A percentile compares a stretch with the other conserved stretches of the same genome.
Evolutionary conservation across 2,888 invertebrate species (phyloP).

Genomic region (Drosophila eohydei): DNA sequence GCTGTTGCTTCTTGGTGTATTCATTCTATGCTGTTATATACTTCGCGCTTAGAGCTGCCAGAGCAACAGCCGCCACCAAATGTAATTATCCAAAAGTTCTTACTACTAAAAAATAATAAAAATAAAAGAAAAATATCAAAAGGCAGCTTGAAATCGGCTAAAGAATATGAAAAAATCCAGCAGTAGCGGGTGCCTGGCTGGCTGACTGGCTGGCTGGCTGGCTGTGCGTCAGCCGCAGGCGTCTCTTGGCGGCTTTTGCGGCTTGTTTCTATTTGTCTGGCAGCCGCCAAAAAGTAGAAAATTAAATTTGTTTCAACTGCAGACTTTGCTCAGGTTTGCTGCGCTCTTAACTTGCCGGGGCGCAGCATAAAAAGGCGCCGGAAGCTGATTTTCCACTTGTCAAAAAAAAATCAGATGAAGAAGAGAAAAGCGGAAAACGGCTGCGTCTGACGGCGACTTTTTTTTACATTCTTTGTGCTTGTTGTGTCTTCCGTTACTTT

Average conservation of each 20-base stretch:
- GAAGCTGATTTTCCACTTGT: conserved; percentile 67
- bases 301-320: conserved; percentile 77
- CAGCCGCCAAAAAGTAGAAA: conserved; percentile 73
- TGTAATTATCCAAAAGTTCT: conserved; percentile 78
- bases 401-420: conserved; percentile 20
- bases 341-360: conserved; percentile 17
- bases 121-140: conserved; percentile 16
- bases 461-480: conserved; percentile 27
- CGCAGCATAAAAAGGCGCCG: conserved; percentile 46
- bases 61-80: conserved; percentile 64
- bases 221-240: conserved; percentile 56
- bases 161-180: conserved; percentile 33
- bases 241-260: conserved; percentile 55
- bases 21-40: not conserved
- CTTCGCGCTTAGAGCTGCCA: conserved; percentile 54
- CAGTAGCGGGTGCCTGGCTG: conserved; percentile 9
- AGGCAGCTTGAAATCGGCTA: conserved; percentile 40
- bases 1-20: not conserved
- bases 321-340: conserved; percentile 62
- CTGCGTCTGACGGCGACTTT: conserved; percentile 41
- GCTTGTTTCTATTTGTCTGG: conserved; percentile 70
- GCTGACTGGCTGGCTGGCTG: conserved; percentile 32
- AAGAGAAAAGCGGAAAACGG: conserved; percentile 14
- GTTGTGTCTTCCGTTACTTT: conserved; percentile 44
- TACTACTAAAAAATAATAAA: conserved; percentile 44